These are phyloP conservation scores for Hydriomena furcata DNA, from an alignment of 2,888 invertebrate species.

Conservation along the genomic window DNA sequence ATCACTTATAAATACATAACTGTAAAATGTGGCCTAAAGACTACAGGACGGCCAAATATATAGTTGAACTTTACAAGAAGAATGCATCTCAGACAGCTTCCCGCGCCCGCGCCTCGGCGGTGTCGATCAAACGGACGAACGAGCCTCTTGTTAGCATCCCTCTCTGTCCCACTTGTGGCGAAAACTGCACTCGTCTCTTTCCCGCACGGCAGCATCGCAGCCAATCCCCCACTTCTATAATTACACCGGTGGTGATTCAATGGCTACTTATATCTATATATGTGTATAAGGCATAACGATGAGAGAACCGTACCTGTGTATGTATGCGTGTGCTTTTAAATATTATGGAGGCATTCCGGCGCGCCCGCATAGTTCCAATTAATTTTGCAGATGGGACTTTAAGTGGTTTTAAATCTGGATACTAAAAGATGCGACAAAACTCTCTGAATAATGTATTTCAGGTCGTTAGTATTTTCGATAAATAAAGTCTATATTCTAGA, in stretches of 20 bases:
- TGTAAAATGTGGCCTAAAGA: slow-evolving; percentile 57
- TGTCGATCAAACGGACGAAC: slow-evolving; percentile 83
- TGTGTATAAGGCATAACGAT: slow-evolving; percentile 74
- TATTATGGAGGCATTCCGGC: slow-evolving; percentile 64
- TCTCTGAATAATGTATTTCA: neutral
- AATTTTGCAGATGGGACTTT: slow-evolving; percentile 57
- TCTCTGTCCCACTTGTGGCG: slow-evolving; percentile 60
- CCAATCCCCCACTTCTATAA: slow-evolving; percentile 84
- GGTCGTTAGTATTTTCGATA: neutral
- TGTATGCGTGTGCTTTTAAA: slow-evolving; percentile 73
- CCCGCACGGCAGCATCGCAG: slow-evolving; percentile 75
- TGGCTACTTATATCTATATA: slow-evolving; percentile 81
- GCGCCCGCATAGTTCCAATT: slow-evolving; percentile 58
- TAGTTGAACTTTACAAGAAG: slow-evolving; percentile 82
- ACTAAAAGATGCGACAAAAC: slow-evolving; percentile 13
- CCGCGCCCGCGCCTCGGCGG: slow-evolving; percentile 79
- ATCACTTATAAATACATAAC: slow-evolving; percentile 60
- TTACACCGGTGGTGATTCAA: slow-evolving; percentile 84
- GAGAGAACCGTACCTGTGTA: slow-evolving; percentile 72
- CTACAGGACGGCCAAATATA: slow-evolving; percentile 73
- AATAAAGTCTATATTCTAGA: no score
- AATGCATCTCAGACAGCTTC: slow-evolving; percentile 79
- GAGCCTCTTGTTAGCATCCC: slow-evolving; percentile 79
- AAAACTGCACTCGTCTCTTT: slow-evolving; percentile 56
- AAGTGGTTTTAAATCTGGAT: slow-evolving; percentile 33